These are phyloP conservation scores for Noctua fimbriata DNA, from an alignment of 2,888 invertebrate species.

Conservation along the genomic window DNA sequence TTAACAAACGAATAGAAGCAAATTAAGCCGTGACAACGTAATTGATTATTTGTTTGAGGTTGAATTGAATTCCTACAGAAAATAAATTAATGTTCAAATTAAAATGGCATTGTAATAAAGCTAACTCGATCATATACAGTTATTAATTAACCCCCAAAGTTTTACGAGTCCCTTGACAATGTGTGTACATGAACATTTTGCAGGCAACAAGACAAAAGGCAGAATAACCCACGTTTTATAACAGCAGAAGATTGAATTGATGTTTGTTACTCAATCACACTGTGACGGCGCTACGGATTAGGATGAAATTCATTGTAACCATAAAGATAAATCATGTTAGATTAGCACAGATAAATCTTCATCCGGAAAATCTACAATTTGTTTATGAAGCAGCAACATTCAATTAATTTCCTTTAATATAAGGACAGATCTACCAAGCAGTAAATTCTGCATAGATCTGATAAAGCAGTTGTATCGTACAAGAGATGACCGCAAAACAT, in stretches of 20 bases:
- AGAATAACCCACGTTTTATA: constrained; percentile 9
- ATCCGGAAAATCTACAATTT: constrained; percentile 16
- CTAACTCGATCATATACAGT: constrained; percentile 36
- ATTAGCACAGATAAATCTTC: constrained; percentile 17
- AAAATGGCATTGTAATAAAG: constrained; percentile 47
- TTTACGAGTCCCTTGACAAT: constrained; percentile 46
- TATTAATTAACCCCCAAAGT: constrained; percentile 43
- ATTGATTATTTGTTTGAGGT: constrained; percentile 36
- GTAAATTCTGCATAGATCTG: constrained; percentile 24
- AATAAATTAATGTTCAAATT: constrained; percentile 26
- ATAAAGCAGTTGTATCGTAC: constrained; percentile 18
- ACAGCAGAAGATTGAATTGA: constrained; percentile 3
- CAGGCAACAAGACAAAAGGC: neutral
- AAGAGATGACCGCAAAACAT: constrained; percentile 36
- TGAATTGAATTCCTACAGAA: constrained; percentile 36
- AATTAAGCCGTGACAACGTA: constrained; percentile 43
- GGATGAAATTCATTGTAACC: constrained; percentile 4
- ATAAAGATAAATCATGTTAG: constrained; percentile 4
- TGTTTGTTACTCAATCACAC: neutral
- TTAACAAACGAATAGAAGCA: constrained; percentile 26
- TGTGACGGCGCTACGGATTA: constrained; percentile 8
- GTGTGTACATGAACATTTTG: constrained; percentile 22
- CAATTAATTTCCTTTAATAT: constrained; percentile 22
- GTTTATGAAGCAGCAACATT: constrained; percentile 13
- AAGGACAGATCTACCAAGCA: constrained; percentile 15